Evolutionary conservation across 2,888 invertebrate genomes (phyloP).

Genomic region (Atherix ibis): DNA sequence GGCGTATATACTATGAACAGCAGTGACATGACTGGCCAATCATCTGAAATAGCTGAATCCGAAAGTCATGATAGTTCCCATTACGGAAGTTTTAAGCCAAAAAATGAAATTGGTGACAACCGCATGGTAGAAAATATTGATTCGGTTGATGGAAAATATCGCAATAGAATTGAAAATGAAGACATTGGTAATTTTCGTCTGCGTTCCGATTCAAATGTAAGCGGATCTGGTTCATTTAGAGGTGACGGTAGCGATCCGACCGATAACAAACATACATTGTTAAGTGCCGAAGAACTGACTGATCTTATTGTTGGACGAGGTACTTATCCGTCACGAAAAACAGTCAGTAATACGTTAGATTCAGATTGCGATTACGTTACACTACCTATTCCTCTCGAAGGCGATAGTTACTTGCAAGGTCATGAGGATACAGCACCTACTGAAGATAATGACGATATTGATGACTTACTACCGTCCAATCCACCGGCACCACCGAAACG

Average conservation of each 20-base stretch:
- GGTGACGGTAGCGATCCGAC: constrained; percentile 84
- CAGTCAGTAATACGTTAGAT: constrained; percentile 70
- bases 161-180: constrained; percentile 34
- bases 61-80: constrained; percentile 38
- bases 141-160: constrained; percentile 39
- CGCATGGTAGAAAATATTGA: constrained; percentile 30
- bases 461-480: constrained; percentile 33
- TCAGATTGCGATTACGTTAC: constrained; percentile 85
- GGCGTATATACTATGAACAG: constrained; percentile 71
- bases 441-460: constrained; percentile 35
- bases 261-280: constrained; percentile 54
- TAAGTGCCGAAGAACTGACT: constrained; percentile 70
- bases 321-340: constrained; percentile 59
- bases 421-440: constrained; percentile 45
- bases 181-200: constrained; percentile 41
- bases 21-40: constrained; percentile 39
- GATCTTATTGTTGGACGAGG: constrained; percentile 68
- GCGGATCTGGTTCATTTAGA: constrained; percentile 63
- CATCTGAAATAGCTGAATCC: constrained; percentile 41
- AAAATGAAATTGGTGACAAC: constrained; percentile 36
- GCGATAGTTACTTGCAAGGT: constrained; percentile 42
- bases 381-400: constrained; percentile 42
- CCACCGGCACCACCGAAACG: constrained; percentile 56
- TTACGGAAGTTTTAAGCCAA: constrained; percentile 41
- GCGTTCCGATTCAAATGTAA: constrained; percentile 63